phyloP scores from a whole-genome alignment of 2,888 invertebrate species.

The Carterocephalus palaemon region DNA sequence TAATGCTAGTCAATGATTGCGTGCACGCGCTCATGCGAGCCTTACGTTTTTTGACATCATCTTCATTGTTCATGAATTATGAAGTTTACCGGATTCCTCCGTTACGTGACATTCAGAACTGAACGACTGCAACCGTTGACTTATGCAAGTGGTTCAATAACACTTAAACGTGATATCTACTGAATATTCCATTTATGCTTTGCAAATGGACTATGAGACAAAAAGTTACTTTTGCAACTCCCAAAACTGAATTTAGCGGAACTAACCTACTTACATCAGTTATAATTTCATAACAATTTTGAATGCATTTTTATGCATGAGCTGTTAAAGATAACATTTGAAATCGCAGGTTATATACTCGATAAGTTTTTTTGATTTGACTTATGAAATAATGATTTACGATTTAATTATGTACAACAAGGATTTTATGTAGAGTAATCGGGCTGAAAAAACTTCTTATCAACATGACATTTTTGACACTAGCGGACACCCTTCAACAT shows the following conservation, averaged over 20 bases:
- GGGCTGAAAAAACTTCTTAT: too few species aligned
- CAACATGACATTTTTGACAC: too few species aligned
- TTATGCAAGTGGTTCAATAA: slow-evolving; percentile 15
- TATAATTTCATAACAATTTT: too few species aligned
- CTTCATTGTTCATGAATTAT: slow-evolving; percentile 20
- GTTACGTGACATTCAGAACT: slow-evolving; percentile 12
- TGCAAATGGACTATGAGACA: background rate
- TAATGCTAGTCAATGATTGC: slow-evolving; percentile 2
- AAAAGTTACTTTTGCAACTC: background rate
- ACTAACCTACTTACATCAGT: background rate
- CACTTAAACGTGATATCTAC: background rate
- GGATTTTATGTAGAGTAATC: too few species aligned
- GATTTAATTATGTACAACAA: too few species aligned
- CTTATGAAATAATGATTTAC: too few species aligned
- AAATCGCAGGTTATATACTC: too few species aligned
- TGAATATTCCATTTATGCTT: too few species aligned
- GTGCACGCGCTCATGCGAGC: slow-evolving; percentile 4
- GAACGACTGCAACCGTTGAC: slow-evolving; percentile 1
- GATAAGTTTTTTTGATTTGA: too few species aligned
- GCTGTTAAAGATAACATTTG: too few species aligned
- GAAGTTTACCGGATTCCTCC: slow-evolving; percentile 18
- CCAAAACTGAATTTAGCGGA: background rate
- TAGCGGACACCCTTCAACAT: too few species aligned
- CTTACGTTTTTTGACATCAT: slow-evolving; percentile 12
- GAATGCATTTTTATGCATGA: slow-evolving; percentile 2